Base-by-base conservation (phyloP, 2,888 invertebrate species). In the Hymenopus coronatus region DNA sequence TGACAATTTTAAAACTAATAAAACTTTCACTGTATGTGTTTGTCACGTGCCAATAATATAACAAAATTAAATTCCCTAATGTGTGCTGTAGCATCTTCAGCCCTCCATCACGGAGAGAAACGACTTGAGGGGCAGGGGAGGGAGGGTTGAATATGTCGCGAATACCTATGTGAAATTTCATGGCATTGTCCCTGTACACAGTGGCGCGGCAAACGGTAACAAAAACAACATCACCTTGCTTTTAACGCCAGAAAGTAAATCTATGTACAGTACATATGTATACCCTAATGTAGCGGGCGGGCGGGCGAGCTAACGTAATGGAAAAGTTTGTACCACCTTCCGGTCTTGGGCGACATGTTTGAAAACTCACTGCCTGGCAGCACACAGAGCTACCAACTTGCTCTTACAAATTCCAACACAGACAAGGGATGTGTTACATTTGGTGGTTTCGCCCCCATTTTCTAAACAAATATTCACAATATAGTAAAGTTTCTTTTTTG, bases 171-270 rank as follows among this genome's bases (percentile, higher is more conserved):
- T 20, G 54, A 70, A 70, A 20, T 70, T 70, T 70, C 54, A 70
- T 70, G 15, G 54, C 54, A 70, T 70, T 70, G 54, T 70, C 25
- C 54, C 54, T 70, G 20, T 70, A 25, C 25, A 70, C 54, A 70
- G 54, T 25, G 40, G 15, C 54, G 20, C 54, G 54, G 54, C 15
- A 70, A 70, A 70, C 54, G 15, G 25, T 25, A 20, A 70, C 54
- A 70, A 70, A 70, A 70, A 70, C 82, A 88, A 89, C 89, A 89
- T 28, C 83, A 54, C 85, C 89, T 89, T 89, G 89, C 89, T 89
- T 87, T 89, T 89, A 89, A 54, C 54, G 89, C 83, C 86, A 85
- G 85, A 89, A 87, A 89, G 89, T 89, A 84, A 85, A 87, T 89
- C 81, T 87, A 54, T 89, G 89, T 89, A 87, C 87, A 40, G 54